A percentile compares a stretch with the other conserved stretches of the same genome.
These are phyloP conservation scores for Scleropages formosus DNA, from an alignment of 2,797 vertebrate genomes.

Conservation along the genomic window DNA sequence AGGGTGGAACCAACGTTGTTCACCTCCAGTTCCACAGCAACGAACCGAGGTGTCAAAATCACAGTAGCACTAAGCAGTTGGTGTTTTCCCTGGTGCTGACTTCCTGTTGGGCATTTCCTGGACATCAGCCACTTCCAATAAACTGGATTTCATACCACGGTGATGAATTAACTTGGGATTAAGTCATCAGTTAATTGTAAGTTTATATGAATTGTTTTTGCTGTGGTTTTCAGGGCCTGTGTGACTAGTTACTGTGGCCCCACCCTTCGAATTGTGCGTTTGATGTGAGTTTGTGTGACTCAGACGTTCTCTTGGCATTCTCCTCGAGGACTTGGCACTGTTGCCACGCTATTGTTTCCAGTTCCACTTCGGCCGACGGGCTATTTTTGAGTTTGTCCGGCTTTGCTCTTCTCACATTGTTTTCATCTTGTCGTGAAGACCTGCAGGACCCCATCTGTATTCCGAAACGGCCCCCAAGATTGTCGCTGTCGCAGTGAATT, in stretches of 20 bases:
- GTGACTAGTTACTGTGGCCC: too few relatives aligned
- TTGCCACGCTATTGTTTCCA: conserved; percentile 26
- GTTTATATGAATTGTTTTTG: too few relatives aligned
- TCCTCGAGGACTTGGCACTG: conserved; percentile 9
- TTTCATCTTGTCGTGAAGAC: conserved; percentile 8
- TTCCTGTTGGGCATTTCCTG: too few relatives aligned
- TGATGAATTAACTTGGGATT: too few relatives aligned
- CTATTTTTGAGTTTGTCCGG: conserved; percentile 25
- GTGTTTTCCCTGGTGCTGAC: too few relatives aligned
- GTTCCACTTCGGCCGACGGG: conserved; percentile 4
- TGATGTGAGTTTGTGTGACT: not conserved
- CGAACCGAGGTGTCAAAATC: too few relatives aligned
- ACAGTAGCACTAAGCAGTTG: too few relatives aligned
- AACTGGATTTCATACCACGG: too few relatives aligned
- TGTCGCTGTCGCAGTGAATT: not conserved
- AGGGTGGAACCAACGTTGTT: not conserved
- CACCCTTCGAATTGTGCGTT: not conserved
- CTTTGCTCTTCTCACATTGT: conserved; percentile 19
- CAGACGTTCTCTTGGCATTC: not conserved
- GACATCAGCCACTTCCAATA: too few relatives aligned
- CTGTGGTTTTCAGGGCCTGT: too few relatives aligned
- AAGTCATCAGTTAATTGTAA: too few relatives aligned
- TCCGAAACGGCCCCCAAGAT: not conserved
- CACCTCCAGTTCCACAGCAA: too few relatives aligned
- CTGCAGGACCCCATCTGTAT: not conserved